phyloP scores from a whole-genome alignment of 2,888 invertebrate species.

The Dolichomitus sp. region DNA sequence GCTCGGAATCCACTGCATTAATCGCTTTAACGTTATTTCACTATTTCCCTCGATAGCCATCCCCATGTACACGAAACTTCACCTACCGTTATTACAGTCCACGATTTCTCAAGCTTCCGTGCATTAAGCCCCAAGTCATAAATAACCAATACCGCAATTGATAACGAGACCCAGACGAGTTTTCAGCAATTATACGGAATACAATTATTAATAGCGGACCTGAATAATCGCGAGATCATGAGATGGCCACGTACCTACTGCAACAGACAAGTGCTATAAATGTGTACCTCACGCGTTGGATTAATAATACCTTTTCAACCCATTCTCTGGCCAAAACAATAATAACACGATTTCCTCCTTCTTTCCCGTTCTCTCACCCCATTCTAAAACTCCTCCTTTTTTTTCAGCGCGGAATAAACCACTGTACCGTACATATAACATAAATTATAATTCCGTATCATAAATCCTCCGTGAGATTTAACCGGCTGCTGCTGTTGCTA shows the following conservation, averaged over 20 bases:
- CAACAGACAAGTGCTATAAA: slow-evolving; percentile 19
- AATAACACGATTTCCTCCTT: slow-evolving; percentile 43
- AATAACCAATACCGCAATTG: slow-evolving; percentile 24
- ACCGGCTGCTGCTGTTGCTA: slow-evolving; percentile 14
- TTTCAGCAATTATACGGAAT: slow-evolving; percentile 37
- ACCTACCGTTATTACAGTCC: background rate
- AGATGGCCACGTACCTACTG: background rate
- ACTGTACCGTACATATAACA: slow-evolving; percentile 35
- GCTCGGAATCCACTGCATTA: slow-evolving; percentile 9
- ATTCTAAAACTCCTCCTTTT: slow-evolving; percentile 18
- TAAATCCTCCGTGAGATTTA: slow-evolving; percentile 59
- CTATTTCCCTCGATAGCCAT: slow-evolving; percentile 16
- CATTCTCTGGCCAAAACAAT: slow-evolving; percentile 26
- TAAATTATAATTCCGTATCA: slow-evolving; percentile 62
- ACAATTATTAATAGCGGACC: slow-evolving; percentile 34
- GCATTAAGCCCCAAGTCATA: slow-evolving; percentile 1
- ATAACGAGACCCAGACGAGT: slow-evolving; percentile 12
- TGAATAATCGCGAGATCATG: slow-evolving; percentile 47
- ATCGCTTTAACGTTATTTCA: slow-evolving; percentile 23
- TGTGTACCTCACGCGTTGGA: slow-evolving; percentile 1
- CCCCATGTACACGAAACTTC: background rate
- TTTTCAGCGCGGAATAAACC: slow-evolving; percentile 41
- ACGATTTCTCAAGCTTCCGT: background rate
- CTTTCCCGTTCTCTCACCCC: background rate
- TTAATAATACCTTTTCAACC: slow-evolving; percentile 38